A percentile compares a stretch with the other conserved stretches of the same genome.
Evolutionary conservation across 1,140 invertebrate genomes (phyloP).

Genomic region (Bombus balteatus): DNA sequence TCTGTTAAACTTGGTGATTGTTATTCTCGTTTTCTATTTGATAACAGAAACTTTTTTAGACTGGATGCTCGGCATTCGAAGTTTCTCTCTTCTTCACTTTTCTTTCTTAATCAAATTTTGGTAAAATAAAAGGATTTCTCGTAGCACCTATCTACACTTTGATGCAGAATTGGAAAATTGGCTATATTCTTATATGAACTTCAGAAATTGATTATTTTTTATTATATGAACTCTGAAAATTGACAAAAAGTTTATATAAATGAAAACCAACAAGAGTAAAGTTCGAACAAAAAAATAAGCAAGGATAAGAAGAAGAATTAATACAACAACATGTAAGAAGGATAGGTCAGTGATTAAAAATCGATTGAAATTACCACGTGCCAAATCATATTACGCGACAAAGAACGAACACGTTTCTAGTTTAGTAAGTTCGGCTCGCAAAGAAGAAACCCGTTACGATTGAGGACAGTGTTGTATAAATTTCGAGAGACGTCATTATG

Average conservation of each 20-base stretch:
- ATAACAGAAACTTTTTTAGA: constrained; percentile 28
- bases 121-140: not conserved
- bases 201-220: not conserved
- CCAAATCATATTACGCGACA: not conserved
- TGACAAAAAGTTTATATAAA: too few relatives aligned
- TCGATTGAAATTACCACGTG: not conserved
- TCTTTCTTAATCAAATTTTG: not conserved
- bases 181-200: not conserved
- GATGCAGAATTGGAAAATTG: too few relatives aligned
- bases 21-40: constrained; percentile 52
- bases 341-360: not conserved
- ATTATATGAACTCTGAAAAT: too few relatives aligned
- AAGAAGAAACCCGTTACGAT: too few relatives aligned
- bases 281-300: too few relatives aligned
- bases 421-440: too few relatives aligned
- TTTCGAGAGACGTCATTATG: not conserved
- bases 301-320: too few relatives aligned
- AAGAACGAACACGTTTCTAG: constrained; percentile 36
- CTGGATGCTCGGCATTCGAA: not conserved
- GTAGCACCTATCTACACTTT: not conserved
- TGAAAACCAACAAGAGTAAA: not conserved
- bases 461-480: not conserved
- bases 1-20: constrained; percentile 39
- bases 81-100: not conserved
- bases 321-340: not conserved